Conservation (phyloP, 2,888 invertebrate species). For the Hololepta plana region DNA sequence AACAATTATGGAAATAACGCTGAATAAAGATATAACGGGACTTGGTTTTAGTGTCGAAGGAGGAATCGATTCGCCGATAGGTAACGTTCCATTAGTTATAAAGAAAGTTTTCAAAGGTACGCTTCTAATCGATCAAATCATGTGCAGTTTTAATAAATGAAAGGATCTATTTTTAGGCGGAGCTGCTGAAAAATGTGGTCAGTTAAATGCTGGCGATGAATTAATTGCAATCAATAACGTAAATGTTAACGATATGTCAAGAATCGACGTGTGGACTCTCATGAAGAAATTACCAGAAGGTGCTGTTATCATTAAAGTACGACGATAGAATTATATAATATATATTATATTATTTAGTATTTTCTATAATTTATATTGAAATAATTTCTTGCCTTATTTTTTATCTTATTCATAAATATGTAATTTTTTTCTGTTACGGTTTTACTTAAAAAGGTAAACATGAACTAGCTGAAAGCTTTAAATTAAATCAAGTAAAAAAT, state of each 20-base stretch:
- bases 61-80: conserved; percentile 77
- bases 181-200: conserved; percentile 70
- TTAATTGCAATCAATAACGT: conserved; percentile 67
- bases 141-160: no score
- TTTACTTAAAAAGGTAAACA: no score
- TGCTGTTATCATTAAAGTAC: conserved; percentile 39
- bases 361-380: no score
- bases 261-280: conserved; percentile 86
- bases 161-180: no score
- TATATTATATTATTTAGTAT: conserved; percentile 5
- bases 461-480: no score
- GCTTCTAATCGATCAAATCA: conserved; percentile 11
- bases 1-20: no score
- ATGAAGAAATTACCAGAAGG: conserved; percentile 83
- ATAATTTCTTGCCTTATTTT: conserved; percentile 6
- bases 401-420: no score
- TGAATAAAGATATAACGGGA: conserved; percentile 66
- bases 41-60: conserved; percentile 91
- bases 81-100: conserved; percentile 74
- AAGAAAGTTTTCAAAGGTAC: conserved; percentile 90
- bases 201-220: conserved; percentile 69
- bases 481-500: no score
- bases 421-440: no score
- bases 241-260: conserved; percentile 67
- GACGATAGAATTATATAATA: conserved; percentile 11